Evolutionary conservation across 1,140 invertebrate species (phyloP).

Genomic region (Pygmarrhopalites habei): DNA sequence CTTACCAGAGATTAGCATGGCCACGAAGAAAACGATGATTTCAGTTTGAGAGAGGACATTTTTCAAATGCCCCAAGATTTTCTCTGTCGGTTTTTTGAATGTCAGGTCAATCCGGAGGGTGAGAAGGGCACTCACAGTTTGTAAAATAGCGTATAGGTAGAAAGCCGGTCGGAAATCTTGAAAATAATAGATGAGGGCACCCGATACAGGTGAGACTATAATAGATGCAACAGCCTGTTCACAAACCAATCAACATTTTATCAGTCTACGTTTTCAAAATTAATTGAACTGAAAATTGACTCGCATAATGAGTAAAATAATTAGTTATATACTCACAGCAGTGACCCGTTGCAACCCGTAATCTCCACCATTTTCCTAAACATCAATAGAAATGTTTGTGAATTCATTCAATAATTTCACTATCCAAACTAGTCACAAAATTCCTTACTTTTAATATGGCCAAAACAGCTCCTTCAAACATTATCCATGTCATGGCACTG

Average conservation of each 20-base stretch:
- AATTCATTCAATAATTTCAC: too few species aligned
- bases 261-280: too few species aligned
- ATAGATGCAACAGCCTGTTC: conserved; percentile 69
- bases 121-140: conserved; percentile 57
- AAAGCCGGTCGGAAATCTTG: conserved; percentile 63
- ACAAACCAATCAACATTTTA: too few species aligned
- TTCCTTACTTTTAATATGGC: conserved; percentile 63
- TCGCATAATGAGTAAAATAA: too few species aligned
- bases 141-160: conserved; percentile 66
- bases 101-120: conserved; percentile 68
- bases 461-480: conserved; percentile 76
- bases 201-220: conserved; percentile 69
- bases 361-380: conserved; percentile 57
- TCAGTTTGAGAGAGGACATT: conserved; percentile 63
- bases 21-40: conserved; percentile 62
- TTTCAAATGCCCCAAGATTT: conserved; percentile 63
- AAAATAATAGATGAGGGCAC: conserved; percentile 53
- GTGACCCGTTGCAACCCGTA: conserved; percentile 72
- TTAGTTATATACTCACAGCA: too few species aligned
- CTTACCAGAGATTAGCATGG: conserved; percentile 65
- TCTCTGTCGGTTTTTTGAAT: conserved; percentile 65
- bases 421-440: too few species aligned
- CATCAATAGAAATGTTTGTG: neutral
- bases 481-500: conserved; percentile 65
- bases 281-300: too few species aligned